These are phyloP conservation scores for Zenarchopterus dispar DNA, from an alignment of 2,797 vertebrate genomes.

Conservation along the genomic window DNA sequence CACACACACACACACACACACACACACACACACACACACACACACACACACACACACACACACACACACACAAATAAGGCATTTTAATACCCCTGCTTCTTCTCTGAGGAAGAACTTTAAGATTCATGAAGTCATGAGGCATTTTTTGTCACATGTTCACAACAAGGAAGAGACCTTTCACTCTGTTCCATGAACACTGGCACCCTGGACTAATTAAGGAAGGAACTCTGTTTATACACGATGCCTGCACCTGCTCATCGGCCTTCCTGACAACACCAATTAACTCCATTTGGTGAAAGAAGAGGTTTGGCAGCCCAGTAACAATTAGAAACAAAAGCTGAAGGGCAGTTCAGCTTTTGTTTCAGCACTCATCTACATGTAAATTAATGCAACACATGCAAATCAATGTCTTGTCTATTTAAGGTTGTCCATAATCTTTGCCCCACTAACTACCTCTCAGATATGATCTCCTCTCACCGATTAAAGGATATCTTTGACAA, in stretches of 20 bases:
- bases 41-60: constrained; percentile 11
- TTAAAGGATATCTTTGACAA: too few relatives aligned
- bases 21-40: too few relatives aligned
- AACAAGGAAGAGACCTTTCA: constrained; percentile 27
- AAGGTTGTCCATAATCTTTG: too few relatives aligned
- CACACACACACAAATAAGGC: background rate
- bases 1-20: too few relatives aligned
- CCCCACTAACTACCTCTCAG: too few relatives aligned
- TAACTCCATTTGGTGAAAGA: constrained; percentile 35
- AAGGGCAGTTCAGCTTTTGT: constrained; percentile 23
- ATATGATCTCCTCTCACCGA: too few relatives aligned
- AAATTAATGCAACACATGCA: too few relatives aligned
- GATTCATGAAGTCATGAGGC: constrained; percentile 1
- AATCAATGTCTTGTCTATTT: too few relatives aligned
- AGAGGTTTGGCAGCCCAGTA: constrained; percentile 48
- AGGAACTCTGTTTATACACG: constrained; percentile 42
- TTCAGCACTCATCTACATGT: background rate
- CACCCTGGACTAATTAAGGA: constrained; percentile 49
- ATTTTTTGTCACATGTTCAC: background rate
- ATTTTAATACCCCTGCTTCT: background rate
- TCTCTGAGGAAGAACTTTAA: constrained; percentile 17
- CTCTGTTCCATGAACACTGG: constrained; percentile 21
- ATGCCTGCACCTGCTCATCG: constrained; percentile 64
- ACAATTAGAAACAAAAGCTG: constrained; percentile 27
- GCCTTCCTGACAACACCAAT: constrained; percentile 56